Conservation (phyloP, 1,140 invertebrate genomes). For the Caerostris extrusa region DNA sequence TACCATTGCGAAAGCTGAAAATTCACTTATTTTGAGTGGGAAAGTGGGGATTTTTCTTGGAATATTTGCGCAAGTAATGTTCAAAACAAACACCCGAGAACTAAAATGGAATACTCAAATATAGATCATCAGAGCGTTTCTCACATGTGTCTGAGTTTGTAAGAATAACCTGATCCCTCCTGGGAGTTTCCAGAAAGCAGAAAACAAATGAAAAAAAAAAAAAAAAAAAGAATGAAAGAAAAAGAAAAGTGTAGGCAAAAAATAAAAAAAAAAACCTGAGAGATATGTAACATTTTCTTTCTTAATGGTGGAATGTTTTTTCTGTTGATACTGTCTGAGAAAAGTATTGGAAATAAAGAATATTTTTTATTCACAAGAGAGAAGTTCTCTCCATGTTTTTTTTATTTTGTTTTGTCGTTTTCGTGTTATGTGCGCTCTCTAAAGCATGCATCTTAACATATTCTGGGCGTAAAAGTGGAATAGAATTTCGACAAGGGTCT, state of each 20-base stretch:
- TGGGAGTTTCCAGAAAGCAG: background rate
- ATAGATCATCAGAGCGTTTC: slow-evolving; percentile 17
- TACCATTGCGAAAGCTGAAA: background rate
- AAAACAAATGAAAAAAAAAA: slow-evolving; percentile 10
- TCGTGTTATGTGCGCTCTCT: slow-evolving; percentile 4
- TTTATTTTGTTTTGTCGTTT: slow-evolving; percentile 16
- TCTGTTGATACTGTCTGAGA: background rate
- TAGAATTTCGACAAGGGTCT: too few relatives aligned
- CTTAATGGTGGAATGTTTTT: background rate
- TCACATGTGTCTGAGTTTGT: background rate
- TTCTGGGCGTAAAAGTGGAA: background rate
- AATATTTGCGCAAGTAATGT: background rate
- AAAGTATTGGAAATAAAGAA: slow-evolving; percentile 37
- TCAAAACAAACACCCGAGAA: background rate
- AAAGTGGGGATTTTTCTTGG: background rate
- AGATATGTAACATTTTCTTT: too few relatives aligned
- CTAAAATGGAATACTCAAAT: slow-evolving; percentile 23
- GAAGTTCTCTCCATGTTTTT: background rate
- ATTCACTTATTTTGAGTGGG: background rate
- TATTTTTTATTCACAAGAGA: slow-evolving; percentile 18
- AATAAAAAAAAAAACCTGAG: too few relatives aligned
- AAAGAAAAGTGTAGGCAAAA: too few relatives aligned
- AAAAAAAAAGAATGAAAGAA: too few relatives aligned
- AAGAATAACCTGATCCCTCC: slow-evolving; percentile 1
- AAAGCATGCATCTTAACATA: background rate